Conservation (phyloP, 2,113 vertebrate genomes). For the Pungitius pungitius region DNA sequence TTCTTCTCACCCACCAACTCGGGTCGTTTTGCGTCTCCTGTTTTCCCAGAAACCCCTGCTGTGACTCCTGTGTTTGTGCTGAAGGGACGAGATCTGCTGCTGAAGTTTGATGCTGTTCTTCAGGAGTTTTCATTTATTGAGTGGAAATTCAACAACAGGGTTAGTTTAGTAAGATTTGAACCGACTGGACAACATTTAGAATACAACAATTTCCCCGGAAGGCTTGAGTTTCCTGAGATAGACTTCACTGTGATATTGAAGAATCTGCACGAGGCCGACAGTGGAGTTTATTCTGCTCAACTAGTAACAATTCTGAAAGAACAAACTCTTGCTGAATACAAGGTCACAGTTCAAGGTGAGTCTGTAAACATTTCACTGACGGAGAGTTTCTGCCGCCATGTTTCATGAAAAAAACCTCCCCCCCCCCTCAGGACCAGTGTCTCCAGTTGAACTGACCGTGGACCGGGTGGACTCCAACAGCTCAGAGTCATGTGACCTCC, state of each 20-base stretch:
- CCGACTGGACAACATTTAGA: accelerated
- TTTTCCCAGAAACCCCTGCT: not conserved
- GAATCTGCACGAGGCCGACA: no score
- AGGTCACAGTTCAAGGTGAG: slow-evolving; percentile 37
- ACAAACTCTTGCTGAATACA: not conserved
- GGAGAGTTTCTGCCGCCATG: no score
- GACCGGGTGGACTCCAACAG: no score
- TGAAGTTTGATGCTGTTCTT: not conserved
- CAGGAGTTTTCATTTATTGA: accelerated
- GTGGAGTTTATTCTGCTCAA: not conserved
- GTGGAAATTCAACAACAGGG: accelerated
- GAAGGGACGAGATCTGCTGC: not conserved
- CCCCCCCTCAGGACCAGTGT: no score
- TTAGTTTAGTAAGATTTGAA: accelerated
- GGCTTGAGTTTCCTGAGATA: not conserved
- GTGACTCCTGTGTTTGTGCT: not conserved
- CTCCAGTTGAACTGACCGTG: no score
- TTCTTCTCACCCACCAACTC: no score
- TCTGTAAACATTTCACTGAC: not conserved
- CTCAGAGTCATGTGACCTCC: no score
- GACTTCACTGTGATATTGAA: not conserved
- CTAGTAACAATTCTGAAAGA: accelerated
- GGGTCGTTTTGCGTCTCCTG: not conserved
- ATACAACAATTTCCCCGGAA: not conserved
- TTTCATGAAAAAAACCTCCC: no score